These are phyloP conservation scores for Drosophila paracracens DNA, from an alignment of 2,888 invertebrate genomes.

Conservation along the genomic window DNA sequence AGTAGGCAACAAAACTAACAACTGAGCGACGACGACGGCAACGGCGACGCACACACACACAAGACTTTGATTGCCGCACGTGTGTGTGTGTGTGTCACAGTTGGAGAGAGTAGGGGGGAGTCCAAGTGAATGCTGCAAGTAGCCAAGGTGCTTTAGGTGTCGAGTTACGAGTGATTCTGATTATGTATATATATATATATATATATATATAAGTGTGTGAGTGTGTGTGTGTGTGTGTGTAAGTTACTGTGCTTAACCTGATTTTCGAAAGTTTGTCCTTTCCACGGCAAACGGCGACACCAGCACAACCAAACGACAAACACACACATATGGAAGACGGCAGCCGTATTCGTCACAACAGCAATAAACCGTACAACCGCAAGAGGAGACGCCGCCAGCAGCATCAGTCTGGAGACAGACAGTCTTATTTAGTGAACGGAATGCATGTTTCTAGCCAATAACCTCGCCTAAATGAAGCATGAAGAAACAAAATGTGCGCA, in stretches of 20 bases:
- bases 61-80: constrained; percentile 37
- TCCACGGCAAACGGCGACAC: constrained; percentile 26
- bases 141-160: constrained; percentile 46
- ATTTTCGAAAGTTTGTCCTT: constrained; percentile 71
- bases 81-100: constrained; percentile 18
- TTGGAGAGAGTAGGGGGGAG: background rate
- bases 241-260: constrained; percentile 66
- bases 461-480: constrained; percentile 89
- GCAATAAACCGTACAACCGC: constrained; percentile 46
- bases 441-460: constrained; percentile 68
- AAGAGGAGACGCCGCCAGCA: constrained; percentile 42
- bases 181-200: background rate
- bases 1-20: constrained; percentile 36
- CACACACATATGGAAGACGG: constrained; percentile 68
- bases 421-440: constrained; percentile 35
- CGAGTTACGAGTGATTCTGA: constrained; percentile 30
- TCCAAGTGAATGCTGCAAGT: constrained; percentile 24
- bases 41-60: constrained; percentile 15
- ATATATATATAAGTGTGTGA: background rate
- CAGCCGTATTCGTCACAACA: constrained; percentile 37
- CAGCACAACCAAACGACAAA: constrained; percentile 20
- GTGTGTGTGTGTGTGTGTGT: constrained; percentile 23
- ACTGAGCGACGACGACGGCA: constrained; percentile 14
- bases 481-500: constrained; percentile 99
- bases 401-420: constrained; percentile 12